Evolutionary conservation across 2,888 invertebrate genomes (phyloP), one percentile per base, ranked within the genome.

Genomic region (Gymnoscelis rufifasciata): DNA sequence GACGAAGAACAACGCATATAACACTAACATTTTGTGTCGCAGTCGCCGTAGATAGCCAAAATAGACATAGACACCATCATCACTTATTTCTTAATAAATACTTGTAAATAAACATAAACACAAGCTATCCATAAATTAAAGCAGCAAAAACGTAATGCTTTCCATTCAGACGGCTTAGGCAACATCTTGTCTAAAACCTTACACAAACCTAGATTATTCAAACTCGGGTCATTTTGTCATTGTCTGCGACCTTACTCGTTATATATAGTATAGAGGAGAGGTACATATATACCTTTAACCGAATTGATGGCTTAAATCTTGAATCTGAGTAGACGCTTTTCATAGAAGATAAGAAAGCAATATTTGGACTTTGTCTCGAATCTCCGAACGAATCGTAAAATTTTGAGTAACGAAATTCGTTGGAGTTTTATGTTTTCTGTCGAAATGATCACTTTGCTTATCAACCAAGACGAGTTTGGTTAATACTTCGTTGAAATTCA

Each of bases 191-290:
- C 36, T 24, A 13, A 37, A 37, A 33, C 33, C 23, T 36, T 36
- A 10, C 11, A 15, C 14, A 11, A 3, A 11, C 12, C 26, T 13
- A 37, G 8, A 37, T 26, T 37, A 37, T 37, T 37, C 2, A 15
- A 26, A 13, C 37, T 26, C 7, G 23, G 8, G 23, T 36, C 8
- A 37, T 37, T 27, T 38, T 38, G 10, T 28, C 38, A 38, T 38
- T 38, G 38, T 38, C 38, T 38, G 38, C 37, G 37, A 37, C 38
- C 28, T 28, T 38, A 24, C 7, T 23, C 29, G 2, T 10, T 29
- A n/a, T n/a, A n/a, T n/a, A n/a, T n/a, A n/a, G n/a, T n/a, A n/a
- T n/a, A n/a, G n/a, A n/a, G n/a, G n/a, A n/a, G n/a, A n/a, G n/a
- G n/a, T n/a, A n/a, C n/a, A n/a, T n/a, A n/a, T n/a, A n/a, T 12